These are phyloP conservation scores for Lontra canadensis DNA, from an alignment of 2,113 vertebrate genomes.

Conservation along the genomic window DNA sequence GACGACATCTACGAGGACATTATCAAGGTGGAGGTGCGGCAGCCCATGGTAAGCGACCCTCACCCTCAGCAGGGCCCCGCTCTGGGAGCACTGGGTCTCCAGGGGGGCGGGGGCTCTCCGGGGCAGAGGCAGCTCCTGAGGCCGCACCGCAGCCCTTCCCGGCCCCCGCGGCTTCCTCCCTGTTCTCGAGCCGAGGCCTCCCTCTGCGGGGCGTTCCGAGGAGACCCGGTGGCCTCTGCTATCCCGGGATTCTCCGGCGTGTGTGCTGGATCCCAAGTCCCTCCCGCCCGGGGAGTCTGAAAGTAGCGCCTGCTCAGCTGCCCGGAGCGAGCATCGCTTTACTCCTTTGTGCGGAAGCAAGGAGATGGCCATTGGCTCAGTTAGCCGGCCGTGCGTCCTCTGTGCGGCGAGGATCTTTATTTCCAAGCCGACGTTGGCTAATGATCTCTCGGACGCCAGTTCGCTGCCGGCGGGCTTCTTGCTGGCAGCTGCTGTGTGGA, in stretches of 20 bases:
- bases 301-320: background rate
- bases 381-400: background rate
- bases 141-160: fast-evolving
- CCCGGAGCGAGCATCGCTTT: background rate
- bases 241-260: fast-evolving
- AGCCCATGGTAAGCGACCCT: conserved; percentile 94
- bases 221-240: fast-evolving
- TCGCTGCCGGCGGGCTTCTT: background rate
- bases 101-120: background rate
- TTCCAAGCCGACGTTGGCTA: fast-evolving
- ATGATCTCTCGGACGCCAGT: background rate
- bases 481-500: background rate
- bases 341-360: background rate
- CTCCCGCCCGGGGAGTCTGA: background rate
- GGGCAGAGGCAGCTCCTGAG: background rate
- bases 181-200: background rate
- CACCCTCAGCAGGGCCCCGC: fast-evolving
- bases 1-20: conserved; percentile 99
- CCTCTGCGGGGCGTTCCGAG: fast-evolving
- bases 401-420: background rate
- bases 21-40: conserved; percentile 98
- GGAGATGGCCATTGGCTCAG: background rate
- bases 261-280: background rate
- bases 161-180: fast-evolving
- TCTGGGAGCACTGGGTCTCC: fast-evolving